Evolutionary conservation across 2,888 invertebrate genomes (phyloP), one percentile per base, ranked within the genome.

Genomic region (Alviniconcha strummeri): DNA sequence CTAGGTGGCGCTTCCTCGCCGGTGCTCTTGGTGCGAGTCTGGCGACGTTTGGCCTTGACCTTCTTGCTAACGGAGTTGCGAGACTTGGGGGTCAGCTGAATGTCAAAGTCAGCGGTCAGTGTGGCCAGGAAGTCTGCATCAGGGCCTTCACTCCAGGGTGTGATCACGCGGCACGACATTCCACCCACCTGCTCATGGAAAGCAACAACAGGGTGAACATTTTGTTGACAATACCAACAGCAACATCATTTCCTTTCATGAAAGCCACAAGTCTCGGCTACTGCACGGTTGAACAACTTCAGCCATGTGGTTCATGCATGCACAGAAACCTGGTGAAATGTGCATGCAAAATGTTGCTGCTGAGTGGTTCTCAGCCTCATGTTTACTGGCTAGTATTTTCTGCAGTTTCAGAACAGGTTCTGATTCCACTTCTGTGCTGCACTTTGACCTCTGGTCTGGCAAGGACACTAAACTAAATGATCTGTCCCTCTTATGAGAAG

Each of bases 121-220:
- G 85, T 84, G 79, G 91, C 90, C 60, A 93, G 87, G 84, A 88
- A 90, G 15, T 86, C 86, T 76, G 87, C 85, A 52, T 87, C 87
- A 4, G 92, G 92, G 36, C 89, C 89, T 56, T 90, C 91, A 82
- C 87, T 88, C 85, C 90, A 91, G 9, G 93, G 92, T 7, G 93
- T 93, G 52, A 93, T 88, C 75, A 89, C n/a, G 57, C 93, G 88
- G 15, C 91, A 84, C 52, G 88, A 88, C 92, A 93, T 93, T 54
- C 78, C 64, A 13, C 52, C 78, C 36, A 88, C 88, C 52, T 90
- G 90, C 52, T 91, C 89, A 92, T 92, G 84, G 11, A 85, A 83
- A 8, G 56, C 83, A 36, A 36, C 1, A 36, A 36, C 36, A 36
- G 36, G 36, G 36, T 36, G 36, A 36, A 3, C 36, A 36, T 36